Percentiles rank a stretch among this genome's conserved stretches.
phyloP scores from a whole-genome alignment of 2,888 invertebrate genomes.

The Salticus scenicus region DNA sequence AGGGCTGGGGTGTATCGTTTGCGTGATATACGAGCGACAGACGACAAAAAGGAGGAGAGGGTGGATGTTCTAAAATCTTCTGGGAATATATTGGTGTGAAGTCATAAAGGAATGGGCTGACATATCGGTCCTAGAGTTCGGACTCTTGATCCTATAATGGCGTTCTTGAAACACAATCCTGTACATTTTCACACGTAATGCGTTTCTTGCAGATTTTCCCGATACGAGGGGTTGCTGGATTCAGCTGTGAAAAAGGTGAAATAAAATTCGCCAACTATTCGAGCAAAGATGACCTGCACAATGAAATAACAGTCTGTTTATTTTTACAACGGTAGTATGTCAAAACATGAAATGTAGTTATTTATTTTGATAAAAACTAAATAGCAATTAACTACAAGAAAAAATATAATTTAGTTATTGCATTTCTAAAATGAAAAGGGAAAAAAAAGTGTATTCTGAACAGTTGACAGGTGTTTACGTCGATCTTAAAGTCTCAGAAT shows the following conservation, averaged over 20 bases:
- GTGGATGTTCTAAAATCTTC: slow-evolving; percentile 33
- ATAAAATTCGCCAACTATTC: slow-evolving; percentile 26
- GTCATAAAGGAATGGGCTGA: slow-evolving; percentile 66
- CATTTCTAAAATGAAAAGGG: too few species aligned
- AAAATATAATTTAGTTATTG: too few species aligned
- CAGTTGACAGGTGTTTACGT: too few species aligned
- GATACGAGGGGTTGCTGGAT: slow-evolving; percentile 44
- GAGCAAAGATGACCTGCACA: too few species aligned
- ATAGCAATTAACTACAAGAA: too few species aligned
- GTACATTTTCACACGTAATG: slow-evolving; percentile 70
- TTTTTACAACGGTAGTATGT: too few species aligned
- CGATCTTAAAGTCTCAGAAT: too few species aligned
- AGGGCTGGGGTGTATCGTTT: slow-evolving; percentile 54
- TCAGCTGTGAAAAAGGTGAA: slow-evolving; percentile 13
- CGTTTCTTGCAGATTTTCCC: slow-evolving; percentile 69
- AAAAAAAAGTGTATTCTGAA: too few species aligned
- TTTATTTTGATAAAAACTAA: too few species aligned
- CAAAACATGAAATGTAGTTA: too few species aligned
- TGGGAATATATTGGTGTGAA: slow-evolving; percentile 66
- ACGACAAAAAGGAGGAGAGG: slow-evolving; percentile 57
- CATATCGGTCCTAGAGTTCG: slow-evolving; percentile 59
- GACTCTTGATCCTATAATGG: slow-evolving; percentile 69
- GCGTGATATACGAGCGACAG: slow-evolving; percentile 63
- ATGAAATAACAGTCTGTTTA: too few species aligned
- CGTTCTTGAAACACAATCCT: slow-evolving; percentile 68